Evolutionary conservation across 2,888 invertebrate species (phyloP).

Genomic region (Liodrosophila aerea): DNA sequence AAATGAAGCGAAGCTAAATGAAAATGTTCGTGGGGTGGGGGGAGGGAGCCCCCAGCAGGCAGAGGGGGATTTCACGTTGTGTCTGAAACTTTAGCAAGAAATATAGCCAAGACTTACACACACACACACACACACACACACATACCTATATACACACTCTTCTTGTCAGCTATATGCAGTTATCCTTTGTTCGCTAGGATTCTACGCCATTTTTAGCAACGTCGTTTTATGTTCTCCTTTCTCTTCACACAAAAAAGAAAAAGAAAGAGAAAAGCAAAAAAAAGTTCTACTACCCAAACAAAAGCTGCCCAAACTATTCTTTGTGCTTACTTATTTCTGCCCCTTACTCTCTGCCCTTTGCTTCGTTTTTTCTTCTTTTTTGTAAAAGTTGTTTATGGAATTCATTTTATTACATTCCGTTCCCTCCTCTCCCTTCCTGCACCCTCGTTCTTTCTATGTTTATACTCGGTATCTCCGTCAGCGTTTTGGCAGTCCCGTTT

Average conservation of each 20-base stretch:
- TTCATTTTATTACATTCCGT: constrained; percentile 67
- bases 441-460: constrained; percentile 4
- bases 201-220: constrained; percentile 51
- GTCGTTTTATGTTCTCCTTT: constrained; percentile 55
- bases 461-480: constrained; percentile 15
- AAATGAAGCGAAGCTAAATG: constrained; percentile 58
- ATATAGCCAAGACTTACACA: constrained; percentile 36
- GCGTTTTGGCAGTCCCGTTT: constrained; percentile 48
- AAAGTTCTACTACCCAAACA: constrained; percentile 33
- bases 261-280: constrained; percentile 8
- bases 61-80: constrained; percentile 18
- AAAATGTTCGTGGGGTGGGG: constrained; percentile 47
- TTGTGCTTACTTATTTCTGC: constrained; percentile 26
- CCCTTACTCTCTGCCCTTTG: constrained; percentile 17
- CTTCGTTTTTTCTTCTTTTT: constrained; percentile 35
- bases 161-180: constrained; percentile 48
- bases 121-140: constrained; percentile 11
- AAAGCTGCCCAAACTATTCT: constrained; percentile 25
- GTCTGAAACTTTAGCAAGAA: constrained; percentile 53
- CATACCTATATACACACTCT: background rate
- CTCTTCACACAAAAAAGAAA: constrained; percentile 6
- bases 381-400: constrained; percentile 76
- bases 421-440: constrained; percentile 2
- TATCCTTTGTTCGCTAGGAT: constrained; percentile 69
- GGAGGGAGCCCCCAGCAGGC: background rate